Evolutionary conservation across 1,140 invertebrate species (phyloP), one percentile per base, ranked within the genome.

Genomic region (Eciton burchellii): DNA sequence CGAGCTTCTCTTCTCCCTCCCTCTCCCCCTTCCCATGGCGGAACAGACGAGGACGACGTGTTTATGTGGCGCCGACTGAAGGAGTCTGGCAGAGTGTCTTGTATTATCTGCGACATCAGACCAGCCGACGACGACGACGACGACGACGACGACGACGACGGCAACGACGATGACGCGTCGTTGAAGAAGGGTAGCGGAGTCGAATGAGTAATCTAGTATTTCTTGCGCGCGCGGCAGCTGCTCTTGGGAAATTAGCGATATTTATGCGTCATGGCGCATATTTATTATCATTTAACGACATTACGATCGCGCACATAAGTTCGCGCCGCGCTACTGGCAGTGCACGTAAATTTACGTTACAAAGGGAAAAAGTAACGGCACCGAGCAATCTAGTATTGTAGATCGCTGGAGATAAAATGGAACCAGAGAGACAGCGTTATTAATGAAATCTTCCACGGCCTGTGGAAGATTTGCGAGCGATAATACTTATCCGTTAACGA

Each of bases 31-130:
- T n/a, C n/a, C n/a, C n/a, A n/a, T n/a, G 52, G 59, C 72, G 74
- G 62, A 63, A 66, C 59, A 74, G 81, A 85, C 82, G 83, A 86
- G 83, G 84, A 84, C 84, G 86, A 89, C 68, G 86, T 89, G 84
- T 90, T 90, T 91, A 90, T 83, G 86, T 85, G 89, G 82, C 89
- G 88, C 81, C 88, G 81, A 74, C 84, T 62, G 63, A 85, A 68
- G 71, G 65, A 68, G 41, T 57, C 76, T 79, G 63, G 49, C 52
- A 66, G 68, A 65, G 56, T 83, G 59, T 73, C 84, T 83, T 86
- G 60, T 62, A 62, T 82, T 83, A 81, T 84, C 66, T 63, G 54
- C 54, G 66, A 86, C 63, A 86, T 24, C 56, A 72, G 71, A 59
- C n/a, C 24, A 57, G 21, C 43, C 62, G 79, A 73, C 76, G 47